Evolutionary conservation across 2,888 invertebrate genomes (phyloP).

Genomic region (Yponomeuta plumbellus): DNA sequence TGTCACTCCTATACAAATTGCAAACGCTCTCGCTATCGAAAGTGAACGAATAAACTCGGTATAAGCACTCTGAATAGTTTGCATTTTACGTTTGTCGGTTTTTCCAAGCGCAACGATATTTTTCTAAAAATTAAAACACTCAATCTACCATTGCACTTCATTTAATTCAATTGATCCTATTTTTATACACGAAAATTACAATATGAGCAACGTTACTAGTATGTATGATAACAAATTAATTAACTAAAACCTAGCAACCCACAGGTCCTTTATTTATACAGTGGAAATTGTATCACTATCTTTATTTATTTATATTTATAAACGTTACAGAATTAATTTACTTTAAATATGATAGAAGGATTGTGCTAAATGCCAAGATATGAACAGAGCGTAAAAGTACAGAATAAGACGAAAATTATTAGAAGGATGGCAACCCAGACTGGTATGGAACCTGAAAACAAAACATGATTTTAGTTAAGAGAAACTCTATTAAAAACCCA

Average conservation of each 20-base stretch:
- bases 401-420: conserved; percentile 84
- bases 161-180: conserved; percentile 63
- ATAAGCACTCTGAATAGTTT: no score
- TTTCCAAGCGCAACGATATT: no score
- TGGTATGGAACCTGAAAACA: conserved; percentile 83
- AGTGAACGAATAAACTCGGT: no score
- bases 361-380: conserved; percentile 83
- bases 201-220: conserved; percentile 50
- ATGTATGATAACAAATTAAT: conserved; percentile 41
- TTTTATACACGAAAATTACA: conserved; percentile 42
- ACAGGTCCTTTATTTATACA: conserved; percentile 36
- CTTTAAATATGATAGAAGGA: conserved; percentile 24
- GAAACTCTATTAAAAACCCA: neutral
- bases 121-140: no score
- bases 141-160: conserved; percentile 49
- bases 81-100: no score
- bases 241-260: conserved; percentile 38
- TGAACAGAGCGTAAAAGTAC: conserved; percentile 88
- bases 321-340: conserved; percentile 27
- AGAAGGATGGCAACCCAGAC: conserved; percentile 87
- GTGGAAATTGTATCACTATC: conserved; percentile 27
- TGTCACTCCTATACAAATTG: no score
- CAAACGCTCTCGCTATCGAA: no score
- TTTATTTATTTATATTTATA: conserved; percentile 16
- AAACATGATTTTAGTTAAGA: conserved; percentile 1